These are phyloP conservation scores for Crotalus tigris DNA, from an alignment of 2,113 vertebrate genomes.

Conservation along the genomic window DNA sequence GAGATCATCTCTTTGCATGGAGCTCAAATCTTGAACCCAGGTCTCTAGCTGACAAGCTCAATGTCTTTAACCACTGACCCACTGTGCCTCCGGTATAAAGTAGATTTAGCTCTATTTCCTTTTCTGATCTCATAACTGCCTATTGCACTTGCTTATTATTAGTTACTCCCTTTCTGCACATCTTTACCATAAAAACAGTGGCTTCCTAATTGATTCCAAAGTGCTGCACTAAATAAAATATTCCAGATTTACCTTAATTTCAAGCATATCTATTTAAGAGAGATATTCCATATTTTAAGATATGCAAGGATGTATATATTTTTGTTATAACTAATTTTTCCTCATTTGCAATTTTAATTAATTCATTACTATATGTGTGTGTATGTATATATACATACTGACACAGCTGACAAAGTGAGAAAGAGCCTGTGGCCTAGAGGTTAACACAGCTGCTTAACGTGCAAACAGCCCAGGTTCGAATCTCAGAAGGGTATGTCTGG, in stretches of 20 bases:
- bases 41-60: not conserved
- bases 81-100: not conserved
- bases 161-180: not conserved
- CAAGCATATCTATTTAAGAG: not conserved
- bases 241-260: not conserved
- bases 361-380: not conserved
- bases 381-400: not conserved
- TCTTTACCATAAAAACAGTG: not conserved
- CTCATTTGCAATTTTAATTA: not conserved
- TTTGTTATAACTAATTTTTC: not conserved
- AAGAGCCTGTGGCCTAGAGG: too few relatives aligned
- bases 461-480: too few relatives aligned
- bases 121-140: not conserved
- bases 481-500: too few relatives aligned
- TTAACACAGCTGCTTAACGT: too few relatives aligned
- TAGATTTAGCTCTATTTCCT: not conserved
- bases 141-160: not conserved
- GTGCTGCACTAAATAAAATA: not conserved
- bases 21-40: not conserved
- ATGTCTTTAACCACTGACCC: not conserved
- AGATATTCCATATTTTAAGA: not conserved
- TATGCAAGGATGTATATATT: not conserved
- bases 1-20: not conserved
- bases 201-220: not conserved
- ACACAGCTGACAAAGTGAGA: too few relatives aligned